Percentiles rank a stretch among this genome's conserved stretches.
Evolutionary conservation across 2,113 vertebrate genomes (phyloP).

Genomic region (Fulmarus glacialis): DNA sequence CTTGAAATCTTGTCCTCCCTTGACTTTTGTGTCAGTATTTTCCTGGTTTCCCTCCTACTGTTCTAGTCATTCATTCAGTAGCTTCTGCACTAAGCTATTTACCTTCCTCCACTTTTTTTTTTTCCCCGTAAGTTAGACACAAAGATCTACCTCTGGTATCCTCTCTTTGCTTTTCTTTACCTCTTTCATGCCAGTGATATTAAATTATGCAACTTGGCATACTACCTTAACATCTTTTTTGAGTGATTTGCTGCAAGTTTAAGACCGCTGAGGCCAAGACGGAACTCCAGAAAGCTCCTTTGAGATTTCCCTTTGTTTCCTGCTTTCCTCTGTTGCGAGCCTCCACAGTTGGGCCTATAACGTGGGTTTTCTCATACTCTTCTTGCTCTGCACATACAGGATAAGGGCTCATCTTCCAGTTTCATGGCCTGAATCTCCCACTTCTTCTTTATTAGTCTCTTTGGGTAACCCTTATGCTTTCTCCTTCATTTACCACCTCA

Average conservation of each 20-base stretch:
- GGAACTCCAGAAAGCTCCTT: background rate
- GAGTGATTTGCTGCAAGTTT: background rate
- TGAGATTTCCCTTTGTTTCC: background rate
- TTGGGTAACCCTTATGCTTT: background rate
- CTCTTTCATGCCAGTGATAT: background rate
- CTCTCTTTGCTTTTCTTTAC: background rate
- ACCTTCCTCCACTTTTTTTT: background rate
- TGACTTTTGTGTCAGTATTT: conserved; percentile 48
- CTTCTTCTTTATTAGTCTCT: background rate
- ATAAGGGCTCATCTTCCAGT: background rate
- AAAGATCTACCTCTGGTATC: background rate
- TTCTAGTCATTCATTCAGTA: conserved; percentile 1
- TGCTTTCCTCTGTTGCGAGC: background rate
- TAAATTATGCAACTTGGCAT: background rate
- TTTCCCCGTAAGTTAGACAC: rapidly evolving
- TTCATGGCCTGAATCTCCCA: background rate
- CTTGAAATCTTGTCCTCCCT: conserved; percentile 57
- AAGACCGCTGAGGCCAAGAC: background rate
- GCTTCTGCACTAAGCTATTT: background rate
- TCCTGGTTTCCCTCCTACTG: conserved; percentile 22
- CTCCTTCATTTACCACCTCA: background rate
- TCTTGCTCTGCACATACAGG: background rate
- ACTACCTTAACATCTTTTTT: background rate
- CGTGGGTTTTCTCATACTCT: background rate
- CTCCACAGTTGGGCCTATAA: background rate